Percentiles rank a stretch among this genome's conserved stretches.
phyloP scores from a whole-genome alignment of 2,797 vertebrate species.

The Peromyscus attwateri region DNA sequence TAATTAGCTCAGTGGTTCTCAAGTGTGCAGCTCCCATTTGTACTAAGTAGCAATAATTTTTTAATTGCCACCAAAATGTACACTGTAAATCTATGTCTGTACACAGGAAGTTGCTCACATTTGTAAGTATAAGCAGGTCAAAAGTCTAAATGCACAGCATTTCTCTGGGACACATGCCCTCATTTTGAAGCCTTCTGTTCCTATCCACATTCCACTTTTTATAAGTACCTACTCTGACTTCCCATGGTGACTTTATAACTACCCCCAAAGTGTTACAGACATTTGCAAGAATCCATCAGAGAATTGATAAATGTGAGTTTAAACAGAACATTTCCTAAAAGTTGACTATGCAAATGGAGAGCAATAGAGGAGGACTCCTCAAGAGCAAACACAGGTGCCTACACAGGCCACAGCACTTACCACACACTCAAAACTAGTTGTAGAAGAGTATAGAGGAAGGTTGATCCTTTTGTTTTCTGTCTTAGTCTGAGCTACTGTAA shows the following conservation, averaged over 20 bases:
- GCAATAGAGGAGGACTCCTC: too few relatives aligned
- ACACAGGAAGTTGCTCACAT: neutral
- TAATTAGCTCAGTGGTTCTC: neutral
- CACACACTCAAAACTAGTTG: neutral
- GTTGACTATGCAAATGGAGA: neutral
- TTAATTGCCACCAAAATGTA: neutral
- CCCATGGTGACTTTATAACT: neutral
- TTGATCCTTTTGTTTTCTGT: neutral
- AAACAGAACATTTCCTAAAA: constrained; percentile 12
- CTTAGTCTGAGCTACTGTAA: neutral
- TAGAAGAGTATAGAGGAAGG: neutral
- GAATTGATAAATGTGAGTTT: neutral
- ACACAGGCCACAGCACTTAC: neutral
- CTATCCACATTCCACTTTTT: neutral
- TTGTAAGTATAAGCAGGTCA: neutral
- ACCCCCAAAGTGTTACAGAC: neutral
- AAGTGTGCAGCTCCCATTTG: neutral
- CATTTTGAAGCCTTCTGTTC: neutral
- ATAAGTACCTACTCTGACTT: neutral
- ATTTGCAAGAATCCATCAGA: neutral
- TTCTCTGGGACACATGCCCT: neutral
- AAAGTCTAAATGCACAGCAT: neutral
- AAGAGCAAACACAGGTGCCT: neutral
- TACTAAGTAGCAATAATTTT: neutral
- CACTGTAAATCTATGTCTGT: neutral